A percentile compares a stretch with the other conserved stretches of the same genome.
Evolutionary conservation across 2,888 invertebrate genomes (phyloP).

Genomic region (Lobophora halterata): DNA sequence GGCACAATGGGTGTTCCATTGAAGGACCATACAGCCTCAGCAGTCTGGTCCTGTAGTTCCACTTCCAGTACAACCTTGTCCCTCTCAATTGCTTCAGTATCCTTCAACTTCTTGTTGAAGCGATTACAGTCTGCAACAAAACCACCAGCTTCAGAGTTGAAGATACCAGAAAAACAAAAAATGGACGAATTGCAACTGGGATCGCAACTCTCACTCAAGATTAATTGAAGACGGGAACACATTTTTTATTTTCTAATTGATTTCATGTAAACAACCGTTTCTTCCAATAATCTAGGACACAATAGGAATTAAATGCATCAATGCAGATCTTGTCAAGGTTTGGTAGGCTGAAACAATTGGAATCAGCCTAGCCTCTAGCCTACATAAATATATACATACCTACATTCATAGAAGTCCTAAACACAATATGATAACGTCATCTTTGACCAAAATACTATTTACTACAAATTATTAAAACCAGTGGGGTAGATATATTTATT

Average conservation of each 20-base stretch:
- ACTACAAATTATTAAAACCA: too few relatives aligned
- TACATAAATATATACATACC: too few relatives aligned
- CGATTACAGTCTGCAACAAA: slow-evolving; percentile 92
- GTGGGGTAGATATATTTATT: too few relatives aligned
- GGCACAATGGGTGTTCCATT: slow-evolving; percentile 94
- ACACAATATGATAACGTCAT: too few relatives aligned
- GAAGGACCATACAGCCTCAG: slow-evolving; percentile 96
- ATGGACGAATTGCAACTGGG: background rate
- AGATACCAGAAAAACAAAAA: background rate
- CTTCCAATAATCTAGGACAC: slow-evolving; percentile 5
- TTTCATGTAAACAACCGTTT: background rate
- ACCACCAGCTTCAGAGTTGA: slow-evolving; percentile 19
- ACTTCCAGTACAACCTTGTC: slow-evolving; percentile 95
- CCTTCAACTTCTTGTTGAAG: slow-evolving; percentile 98
- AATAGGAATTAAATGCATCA: slow-evolving; percentile 9
- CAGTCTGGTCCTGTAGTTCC: slow-evolving; percentile 97
- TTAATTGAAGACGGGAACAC: slow-evolving; percentile 8
- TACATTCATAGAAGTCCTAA: too few relatives aligned
- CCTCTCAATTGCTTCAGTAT: slow-evolving; percentile 94
- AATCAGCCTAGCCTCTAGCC: slow-evolving; percentile 10
- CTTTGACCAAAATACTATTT: too few relatives aligned
- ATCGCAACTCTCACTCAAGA: background rate
- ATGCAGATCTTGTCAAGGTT: slow-evolving; percentile 35
- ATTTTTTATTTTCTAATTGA: background rate
- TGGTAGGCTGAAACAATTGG: slow-evolving; percentile 43